Conservation (phyloP, 2,797 vertebrate genomes). For the Glyptemys insculpta region DNA sequence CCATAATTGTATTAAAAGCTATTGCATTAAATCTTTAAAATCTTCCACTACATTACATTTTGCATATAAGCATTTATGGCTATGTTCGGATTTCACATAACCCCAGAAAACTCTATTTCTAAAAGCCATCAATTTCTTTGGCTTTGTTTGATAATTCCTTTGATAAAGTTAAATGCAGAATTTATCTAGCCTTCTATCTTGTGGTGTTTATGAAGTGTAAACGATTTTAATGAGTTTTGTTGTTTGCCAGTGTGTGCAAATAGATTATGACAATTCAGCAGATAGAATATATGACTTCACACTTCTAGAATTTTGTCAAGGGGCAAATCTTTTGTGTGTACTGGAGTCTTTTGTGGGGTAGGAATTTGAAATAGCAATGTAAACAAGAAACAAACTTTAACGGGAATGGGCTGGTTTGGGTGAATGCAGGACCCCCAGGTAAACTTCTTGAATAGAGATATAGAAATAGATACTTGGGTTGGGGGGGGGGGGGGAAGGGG, state of each 20-base stretch:
- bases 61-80: conserved; percentile 8
- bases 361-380: neutral
- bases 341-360: neutral
- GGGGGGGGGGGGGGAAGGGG: neutral
- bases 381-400: neutral
- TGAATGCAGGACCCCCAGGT: neutral
- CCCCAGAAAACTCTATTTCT: neutral
- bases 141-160: conserved; percentile 38
- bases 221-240: neutral
- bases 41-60: neutral
- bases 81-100: conserved; percentile 25
- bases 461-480: neutral
- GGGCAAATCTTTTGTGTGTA: neutral
- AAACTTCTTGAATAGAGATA: neutral
- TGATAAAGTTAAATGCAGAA: conserved; percentile 2
- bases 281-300: rapidly evolving
- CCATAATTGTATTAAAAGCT: neutral
- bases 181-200: neutral
- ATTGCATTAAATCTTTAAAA: neutral
- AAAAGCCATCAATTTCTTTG: neutral
- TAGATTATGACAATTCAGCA: neutral
- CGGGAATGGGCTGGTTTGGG: neutral
- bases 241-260: neutral
- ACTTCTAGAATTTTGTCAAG: neutral
- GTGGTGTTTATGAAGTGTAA: neutral